Evolutionary conservation across 1,140 invertebrate species (phyloP).

Genomic region (Lethocerus indicus): DNA sequence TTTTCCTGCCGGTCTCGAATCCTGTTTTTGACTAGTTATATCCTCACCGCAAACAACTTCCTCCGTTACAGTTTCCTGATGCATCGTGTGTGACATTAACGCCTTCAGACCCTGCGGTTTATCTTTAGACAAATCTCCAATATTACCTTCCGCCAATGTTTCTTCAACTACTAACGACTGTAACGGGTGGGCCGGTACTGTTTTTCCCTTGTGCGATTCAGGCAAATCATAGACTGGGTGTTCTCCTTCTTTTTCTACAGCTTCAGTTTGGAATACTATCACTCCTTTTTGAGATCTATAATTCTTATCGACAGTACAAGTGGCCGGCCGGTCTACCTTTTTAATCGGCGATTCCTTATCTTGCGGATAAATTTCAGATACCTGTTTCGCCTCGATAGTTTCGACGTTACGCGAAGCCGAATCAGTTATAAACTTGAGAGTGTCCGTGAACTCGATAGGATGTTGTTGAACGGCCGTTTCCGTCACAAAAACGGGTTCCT

Average conservation of each 20-base stretch:
- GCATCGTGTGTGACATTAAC: constrained; percentile 26
- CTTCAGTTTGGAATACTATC: constrained; percentile 30
- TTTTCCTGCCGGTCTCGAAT: constrained; percentile 25
- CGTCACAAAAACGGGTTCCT: constrained; percentile 33
- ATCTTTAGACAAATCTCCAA: constrained; percentile 27
- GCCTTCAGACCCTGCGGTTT: constrained; percentile 25
- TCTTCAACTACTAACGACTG: constrained; percentile 39
- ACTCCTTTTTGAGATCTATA: constrained; percentile 29
- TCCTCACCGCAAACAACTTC: constrained; percentile 32
- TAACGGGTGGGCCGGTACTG: constrained; percentile 30
- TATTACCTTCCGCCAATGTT: constrained; percentile 30
- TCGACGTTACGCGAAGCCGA: constrained; percentile 28
- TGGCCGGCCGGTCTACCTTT: constrained; percentile 21
- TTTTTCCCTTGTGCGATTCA: constrained; percentile 33
- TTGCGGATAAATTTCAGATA: constrained; percentile 31
- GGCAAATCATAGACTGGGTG: constrained; percentile 30
- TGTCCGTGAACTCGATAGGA: constrained; percentile 30
- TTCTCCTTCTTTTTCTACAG: constrained; percentile 35
- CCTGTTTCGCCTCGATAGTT: constrained; percentile 34
- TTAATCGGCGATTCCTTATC: constrained; percentile 31
- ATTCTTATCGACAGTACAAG: constrained; percentile 23
- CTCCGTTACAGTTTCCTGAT: constrained; percentile 32
- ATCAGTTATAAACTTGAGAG: constrained; percentile 33
- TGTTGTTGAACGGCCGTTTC: constrained; percentile 34
- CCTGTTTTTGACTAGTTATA: constrained; percentile 21